A percentile compares a stretch with the other conserved stretches of the same genome.
Evolutionary conservation across 2,797 vertebrate genomes (phyloP).

Genomic region (Smutsia gigantea): DNA sequence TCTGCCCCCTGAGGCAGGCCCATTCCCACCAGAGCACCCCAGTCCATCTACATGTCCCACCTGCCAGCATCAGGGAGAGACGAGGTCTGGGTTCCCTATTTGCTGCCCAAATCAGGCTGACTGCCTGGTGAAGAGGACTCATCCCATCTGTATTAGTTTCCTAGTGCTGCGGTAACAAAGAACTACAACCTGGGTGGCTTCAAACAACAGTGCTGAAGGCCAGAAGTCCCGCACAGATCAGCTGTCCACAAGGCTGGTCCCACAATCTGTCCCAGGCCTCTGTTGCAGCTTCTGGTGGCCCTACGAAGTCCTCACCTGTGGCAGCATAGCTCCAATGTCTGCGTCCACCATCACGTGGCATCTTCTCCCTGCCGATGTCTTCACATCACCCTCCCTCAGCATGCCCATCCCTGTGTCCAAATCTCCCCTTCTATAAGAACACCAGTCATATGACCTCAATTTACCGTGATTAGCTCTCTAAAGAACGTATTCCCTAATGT

Average conservation of each 20-base stretch:
- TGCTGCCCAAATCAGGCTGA: not conserved
- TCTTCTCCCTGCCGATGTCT: too few relatives aligned
- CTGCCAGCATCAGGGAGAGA: not conserved
- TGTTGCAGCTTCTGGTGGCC: not conserved
- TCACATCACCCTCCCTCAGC: not conserved
- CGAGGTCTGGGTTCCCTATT: not conserved
- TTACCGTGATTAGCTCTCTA: not conserved
- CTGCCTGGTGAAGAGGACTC: not conserved
- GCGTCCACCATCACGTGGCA: not conserved
- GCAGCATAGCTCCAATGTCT: fast-evolving
- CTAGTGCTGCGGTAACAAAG: not conserved
- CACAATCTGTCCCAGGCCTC: not conserved
- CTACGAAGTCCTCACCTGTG: not conserved
- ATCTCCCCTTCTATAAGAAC: not conserved
- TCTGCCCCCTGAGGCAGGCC: not conserved
- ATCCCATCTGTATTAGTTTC: not conserved
- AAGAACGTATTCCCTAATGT: not conserved
- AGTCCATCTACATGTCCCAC: not conserved
- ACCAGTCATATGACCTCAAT: not conserved
- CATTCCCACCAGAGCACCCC: fast-evolving
- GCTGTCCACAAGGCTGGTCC: not conserved
- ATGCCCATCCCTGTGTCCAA: not conserved
- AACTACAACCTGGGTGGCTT: not conserved
- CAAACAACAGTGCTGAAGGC: not conserved
- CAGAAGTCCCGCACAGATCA: not conserved